A percentile compares a stretch with the other conserved stretches of the same genome.
These are phyloP conservation scores for Myathropa florea DNA, from an alignment of 2,888 invertebrate genomes.

Conservation along the genomic window DNA sequence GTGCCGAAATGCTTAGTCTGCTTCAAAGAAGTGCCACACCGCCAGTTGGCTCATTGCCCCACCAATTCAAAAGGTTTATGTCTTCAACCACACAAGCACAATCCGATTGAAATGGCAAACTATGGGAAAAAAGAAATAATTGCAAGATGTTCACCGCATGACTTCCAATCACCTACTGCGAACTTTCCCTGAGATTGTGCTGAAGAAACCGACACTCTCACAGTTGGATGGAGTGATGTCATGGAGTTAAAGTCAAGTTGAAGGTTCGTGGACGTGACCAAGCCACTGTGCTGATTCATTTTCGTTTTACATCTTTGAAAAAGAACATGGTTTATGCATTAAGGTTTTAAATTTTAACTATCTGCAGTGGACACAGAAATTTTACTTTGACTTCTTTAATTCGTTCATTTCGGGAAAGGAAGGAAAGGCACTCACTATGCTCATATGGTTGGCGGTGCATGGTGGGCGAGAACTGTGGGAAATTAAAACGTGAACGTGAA, in stretches of 20 bases:
- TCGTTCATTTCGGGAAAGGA: background rate
- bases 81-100: background rate
- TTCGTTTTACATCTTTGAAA: background rate
- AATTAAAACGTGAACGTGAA: no score
- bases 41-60: no score
- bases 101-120: background rate
- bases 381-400: background rate
- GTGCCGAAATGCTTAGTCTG: no score
- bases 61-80: background rate
- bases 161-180: background rate
- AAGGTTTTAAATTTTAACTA: background rate
- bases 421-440: background rate
- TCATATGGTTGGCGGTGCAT: no score
- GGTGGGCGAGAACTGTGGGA: no score
- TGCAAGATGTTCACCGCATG: background rate
- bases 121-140: background rate
- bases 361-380: background rate
- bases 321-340: background rate
- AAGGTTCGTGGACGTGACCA: background rate
- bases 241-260: background rate
- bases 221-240: background rate
- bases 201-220: background rate
- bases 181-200: background rate
- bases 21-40: no score
- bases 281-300: background rate